Percentiles rank a stretch among this genome's conserved stretches.
Evolutionary conservation across 2,113 vertebrate species (phyloP).

Genomic region (Gadus chalcogrammus): DNA sequence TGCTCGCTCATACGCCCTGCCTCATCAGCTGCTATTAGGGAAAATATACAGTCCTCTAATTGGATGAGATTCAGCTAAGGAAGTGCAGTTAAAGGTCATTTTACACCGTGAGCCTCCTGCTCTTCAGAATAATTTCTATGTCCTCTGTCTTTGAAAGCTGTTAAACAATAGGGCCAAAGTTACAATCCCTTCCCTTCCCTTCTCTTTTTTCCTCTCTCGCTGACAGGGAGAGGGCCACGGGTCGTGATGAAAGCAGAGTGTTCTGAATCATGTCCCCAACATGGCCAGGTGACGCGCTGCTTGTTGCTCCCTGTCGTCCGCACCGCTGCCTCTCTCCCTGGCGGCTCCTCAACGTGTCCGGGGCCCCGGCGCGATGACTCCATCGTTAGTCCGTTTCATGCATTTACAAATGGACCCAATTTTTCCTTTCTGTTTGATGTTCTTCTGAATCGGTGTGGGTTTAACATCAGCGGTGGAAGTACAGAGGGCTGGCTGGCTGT

Average conservation of each 20-base stretch:
- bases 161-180: conserved; percentile 93
- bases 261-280: conserved; percentile 72
- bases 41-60: conserved; percentile 99
- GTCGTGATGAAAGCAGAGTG: conserved; percentile 60
- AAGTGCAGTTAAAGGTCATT: conserved; percentile 96
- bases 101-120: conserved; percentile 91
- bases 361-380: conserved; percentile 48
- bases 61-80: conserved; percentile 99
- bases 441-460: conserved; percentile 22
- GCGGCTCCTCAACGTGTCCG: conserved; percentile 39
- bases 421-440: conserved; percentile 52
- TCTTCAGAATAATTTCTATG: conserved; percentile 81
- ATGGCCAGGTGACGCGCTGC: conserved; percentile 35
- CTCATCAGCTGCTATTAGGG: conserved; percentile 99
- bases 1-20: conserved; percentile 92
- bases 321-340: conserved; percentile 31
- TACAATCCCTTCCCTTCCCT: conserved; percentile 72
- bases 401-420: conserved; percentile 55
- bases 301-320: conserved; percentile 55
- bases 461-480: conserved; percentile 1
- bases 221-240: conserved; percentile 48
- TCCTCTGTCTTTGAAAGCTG: conserved; percentile 76
- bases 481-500: too few relatives aligned
- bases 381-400: conserved; percentile 63
- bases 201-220: conserved; percentile 67